Evolutionary conservation across 2,797 vertebrate species (phyloP), one percentile per base, ranked within the genome.

Genomic region (Toxotes lorentzi): DNA sequence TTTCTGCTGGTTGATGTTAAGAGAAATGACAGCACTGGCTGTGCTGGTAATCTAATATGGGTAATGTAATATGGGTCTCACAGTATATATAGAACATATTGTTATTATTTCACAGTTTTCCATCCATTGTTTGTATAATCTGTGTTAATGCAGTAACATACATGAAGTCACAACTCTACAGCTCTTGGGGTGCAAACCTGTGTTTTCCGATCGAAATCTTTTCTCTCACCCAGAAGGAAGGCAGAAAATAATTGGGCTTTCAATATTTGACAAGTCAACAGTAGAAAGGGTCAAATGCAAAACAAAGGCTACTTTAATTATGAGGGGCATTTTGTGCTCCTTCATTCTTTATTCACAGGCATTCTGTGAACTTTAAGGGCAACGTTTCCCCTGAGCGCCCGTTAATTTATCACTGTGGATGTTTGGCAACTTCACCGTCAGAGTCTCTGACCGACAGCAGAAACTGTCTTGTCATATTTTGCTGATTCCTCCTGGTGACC

Each of bases 281-380:
- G 45, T 8, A 24, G 7, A 59, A 10, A 47, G 8, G 23, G n/a
- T 60, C 30, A 48, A 63, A 82, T n/a, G n/a, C 34, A 50, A 53
- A 53, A 38, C 11, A 38, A 56, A 27, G 13, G 40, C 35, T 17
- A 17, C 21, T 59, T 41, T 67, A 71, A 70, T 73, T 35, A 40
- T 11, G 16, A 54, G 10, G n/a, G 56, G 17, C 21, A 34, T 50
- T 63, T 70, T 41, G 5, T 50, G 32, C 14, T 17, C 34, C 7
- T 62, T 74, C 21, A 17, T 60, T 63, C 40, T 58, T 67, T 48
- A 71, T 51, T 69, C 13, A 41, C 17, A 57, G 41, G 27, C 40
- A 34, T 35, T 27, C 19, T 71, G 48, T 78, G 64, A 78, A 61
- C 71, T 73, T 53, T 61, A 3, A 70, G 21, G 60, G 50, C 51